Evolutionary conservation across 2,888 invertebrate genomes (phyloP).

Genomic region (Clistopyga incitator): DNA sequence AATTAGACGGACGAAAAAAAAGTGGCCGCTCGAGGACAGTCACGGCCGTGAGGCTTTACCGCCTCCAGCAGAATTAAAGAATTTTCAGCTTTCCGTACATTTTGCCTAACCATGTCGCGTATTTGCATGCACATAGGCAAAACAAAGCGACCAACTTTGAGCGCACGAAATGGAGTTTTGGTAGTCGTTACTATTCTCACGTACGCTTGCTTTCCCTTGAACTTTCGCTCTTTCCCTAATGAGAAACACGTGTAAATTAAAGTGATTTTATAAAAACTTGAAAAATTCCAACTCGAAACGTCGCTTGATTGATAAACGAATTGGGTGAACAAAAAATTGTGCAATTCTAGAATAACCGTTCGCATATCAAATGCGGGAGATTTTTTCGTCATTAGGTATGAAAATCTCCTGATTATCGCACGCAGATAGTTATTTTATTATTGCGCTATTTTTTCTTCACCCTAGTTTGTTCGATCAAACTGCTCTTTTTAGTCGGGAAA

Average conservation of each 20-base stretch:
- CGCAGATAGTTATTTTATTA: too few species aligned
- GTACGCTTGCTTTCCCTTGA: conserved; percentile 43
- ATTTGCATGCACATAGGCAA: conserved; percentile 1
- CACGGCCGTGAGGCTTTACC: neutral
- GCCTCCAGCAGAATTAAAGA: conserved; percentile 27
- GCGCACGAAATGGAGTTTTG: conserved; percentile 22
- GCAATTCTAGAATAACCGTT: too few species aligned
- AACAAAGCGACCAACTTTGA: neutral
- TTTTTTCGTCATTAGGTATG: too few species aligned
- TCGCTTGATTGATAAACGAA: too few species aligned
- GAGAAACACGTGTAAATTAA: conserved; percentile 6
- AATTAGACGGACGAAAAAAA: conserved; percentile 56
- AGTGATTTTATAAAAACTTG: too few species aligned
- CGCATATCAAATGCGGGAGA: too few species aligned
- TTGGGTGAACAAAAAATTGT: too few species aligned
- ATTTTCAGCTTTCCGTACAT: conserved; percentile 44
- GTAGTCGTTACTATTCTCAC: conserved; percentile 60
- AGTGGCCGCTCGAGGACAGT: conserved; percentile 10
- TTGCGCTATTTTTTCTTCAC: too few species aligned
- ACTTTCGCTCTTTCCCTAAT: conserved; percentile 8
- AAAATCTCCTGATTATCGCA: too few species aligned
- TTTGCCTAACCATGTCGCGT: conserved; percentile 20
- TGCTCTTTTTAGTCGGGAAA: too few species aligned
- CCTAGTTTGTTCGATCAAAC: too few species aligned
- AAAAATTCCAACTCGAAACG: too few species aligned